These are phyloP conservation scores for Phrynocephalus vlangalii DNA, from an alignment of 2,797 vertebrate genomes.

Conservation along the genomic window DNA sequence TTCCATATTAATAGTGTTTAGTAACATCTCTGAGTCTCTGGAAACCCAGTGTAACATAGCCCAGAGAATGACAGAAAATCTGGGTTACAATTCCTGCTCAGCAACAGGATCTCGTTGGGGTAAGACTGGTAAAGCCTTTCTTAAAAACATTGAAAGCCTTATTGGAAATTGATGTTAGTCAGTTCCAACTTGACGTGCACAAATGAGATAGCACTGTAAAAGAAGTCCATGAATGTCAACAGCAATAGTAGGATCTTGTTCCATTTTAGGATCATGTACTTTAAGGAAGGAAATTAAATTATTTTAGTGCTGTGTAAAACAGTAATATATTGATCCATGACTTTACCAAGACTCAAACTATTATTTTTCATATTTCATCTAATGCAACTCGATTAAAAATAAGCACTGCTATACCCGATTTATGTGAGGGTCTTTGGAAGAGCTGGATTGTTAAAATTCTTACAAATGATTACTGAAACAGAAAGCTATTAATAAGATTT, in stretches of 20 bases:
- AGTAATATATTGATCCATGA: background rate
- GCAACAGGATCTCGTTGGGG: too few relatives aligned
- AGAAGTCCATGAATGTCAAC: background rate
- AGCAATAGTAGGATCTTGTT: background rate
- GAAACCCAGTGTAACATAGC: too few relatives aligned
- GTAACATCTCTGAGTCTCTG: too few relatives aligned
- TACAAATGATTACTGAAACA: constrained; percentile 2
- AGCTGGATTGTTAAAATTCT: constrained; percentile 3
- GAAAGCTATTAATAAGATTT: background rate
- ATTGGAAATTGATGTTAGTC: too few relatives aligned
- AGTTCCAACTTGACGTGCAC: background rate
- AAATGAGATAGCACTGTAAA: background rate
- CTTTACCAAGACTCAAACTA: background rate
- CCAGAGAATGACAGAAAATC: too few relatives aligned
- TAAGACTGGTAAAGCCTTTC: too few relatives aligned
- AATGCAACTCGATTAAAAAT: constrained; percentile 6
- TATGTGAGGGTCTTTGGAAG: background rate
- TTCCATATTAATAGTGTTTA: background rate
- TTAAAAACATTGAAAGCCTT: too few relatives aligned
- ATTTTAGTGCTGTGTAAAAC: background rate
- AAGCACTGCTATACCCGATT: background rate
- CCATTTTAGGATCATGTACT: background rate
- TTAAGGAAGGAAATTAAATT: background rate
- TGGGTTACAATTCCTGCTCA: too few relatives aligned
- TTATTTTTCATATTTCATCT: background rate